phyloP scores from a whole-genome alignment of 2,113 vertebrate species.

The Origma solitaria region DNA sequence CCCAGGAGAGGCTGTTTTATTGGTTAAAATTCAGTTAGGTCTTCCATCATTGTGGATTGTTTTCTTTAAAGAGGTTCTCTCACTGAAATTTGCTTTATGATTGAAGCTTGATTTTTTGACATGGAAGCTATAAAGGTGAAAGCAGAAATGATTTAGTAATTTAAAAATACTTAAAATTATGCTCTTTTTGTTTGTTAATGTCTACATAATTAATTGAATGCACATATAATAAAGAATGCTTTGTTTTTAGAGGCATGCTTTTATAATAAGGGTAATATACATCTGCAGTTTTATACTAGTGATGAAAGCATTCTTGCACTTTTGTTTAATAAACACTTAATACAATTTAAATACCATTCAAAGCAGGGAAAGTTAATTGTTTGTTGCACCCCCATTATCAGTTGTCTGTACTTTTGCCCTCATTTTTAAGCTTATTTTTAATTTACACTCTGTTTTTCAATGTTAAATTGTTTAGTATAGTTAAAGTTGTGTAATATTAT shows the following conservation, averaged over 20 bases:
- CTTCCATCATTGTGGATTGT: neutral
- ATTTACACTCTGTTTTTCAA: conserved; percentile 21
- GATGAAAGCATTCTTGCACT: neutral
- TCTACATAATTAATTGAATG: neutral
- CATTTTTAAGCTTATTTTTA: conserved; percentile 44
- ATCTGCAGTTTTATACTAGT: neutral
- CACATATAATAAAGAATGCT: neutral
- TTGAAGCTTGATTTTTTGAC: neutral
- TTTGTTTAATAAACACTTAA: neutral
- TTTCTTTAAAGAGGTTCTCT: neutral
- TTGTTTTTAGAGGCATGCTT: neutral
- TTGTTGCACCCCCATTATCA: conserved; percentile 68
- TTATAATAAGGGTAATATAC: neutral
- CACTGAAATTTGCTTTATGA: neutral
- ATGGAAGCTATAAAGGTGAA: neutral
- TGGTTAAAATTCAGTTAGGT: neutral
- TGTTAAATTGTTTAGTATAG: conserved; percentile 35
- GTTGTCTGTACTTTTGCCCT: conserved; percentile 26
- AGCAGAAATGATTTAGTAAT: neutral
- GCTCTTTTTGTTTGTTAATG: neutral
- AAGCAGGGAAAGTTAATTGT: conserved; percentile 72
- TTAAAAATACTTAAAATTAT: neutral
- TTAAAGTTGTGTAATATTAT: conserved; percentile 18
- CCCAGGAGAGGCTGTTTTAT: neutral
- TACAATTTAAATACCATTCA: neutral